Conservation (phyloP, 2,797 vertebrate genomes). For the Macroramphosus scolopax region DNA sequence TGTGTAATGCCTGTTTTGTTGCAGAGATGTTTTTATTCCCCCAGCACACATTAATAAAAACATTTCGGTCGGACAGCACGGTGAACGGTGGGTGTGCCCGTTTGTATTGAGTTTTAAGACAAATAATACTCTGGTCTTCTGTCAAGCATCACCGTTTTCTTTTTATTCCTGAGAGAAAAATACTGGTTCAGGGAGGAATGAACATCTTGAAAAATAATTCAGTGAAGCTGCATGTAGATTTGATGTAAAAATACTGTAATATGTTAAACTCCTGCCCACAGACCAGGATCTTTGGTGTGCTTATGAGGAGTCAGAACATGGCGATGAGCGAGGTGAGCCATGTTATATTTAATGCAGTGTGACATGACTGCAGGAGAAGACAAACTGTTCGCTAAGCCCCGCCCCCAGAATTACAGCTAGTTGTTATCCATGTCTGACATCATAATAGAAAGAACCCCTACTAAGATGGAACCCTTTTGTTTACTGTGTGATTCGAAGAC, state of each 20-base stretch:
- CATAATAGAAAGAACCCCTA: too few species aligned
- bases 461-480: too few species aligned
- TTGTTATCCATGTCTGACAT: too few species aligned
- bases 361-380: neutral
- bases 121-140: conserved; percentile 9
- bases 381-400: neutral
- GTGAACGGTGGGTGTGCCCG: conserved; percentile 32
- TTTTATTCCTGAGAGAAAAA: conserved; percentile 64
- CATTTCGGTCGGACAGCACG: conserved; percentile 43
- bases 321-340: neutral
- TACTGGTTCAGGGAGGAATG: conserved; percentile 36
- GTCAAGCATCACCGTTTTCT: conserved; percentile 36
- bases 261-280: conserved; percentile 28
- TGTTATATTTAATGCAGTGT: neutral
- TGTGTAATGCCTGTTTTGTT: conserved; percentile 32
- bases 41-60: conserved; percentile 50
- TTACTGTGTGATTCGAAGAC: too few species aligned
- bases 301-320: too few species aligned
- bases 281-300: conserved; percentile 14
- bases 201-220: conserved; percentile 16
- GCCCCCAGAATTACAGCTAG: neutral
- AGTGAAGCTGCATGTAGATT: conserved; percentile 15
- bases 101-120: too few species aligned
- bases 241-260: conserved; percentile 41
- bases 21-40: conserved; percentile 56